Conservation (phyloP, 2,888 invertebrate genomes). For the Zhuqinia jingwanae region DNA sequence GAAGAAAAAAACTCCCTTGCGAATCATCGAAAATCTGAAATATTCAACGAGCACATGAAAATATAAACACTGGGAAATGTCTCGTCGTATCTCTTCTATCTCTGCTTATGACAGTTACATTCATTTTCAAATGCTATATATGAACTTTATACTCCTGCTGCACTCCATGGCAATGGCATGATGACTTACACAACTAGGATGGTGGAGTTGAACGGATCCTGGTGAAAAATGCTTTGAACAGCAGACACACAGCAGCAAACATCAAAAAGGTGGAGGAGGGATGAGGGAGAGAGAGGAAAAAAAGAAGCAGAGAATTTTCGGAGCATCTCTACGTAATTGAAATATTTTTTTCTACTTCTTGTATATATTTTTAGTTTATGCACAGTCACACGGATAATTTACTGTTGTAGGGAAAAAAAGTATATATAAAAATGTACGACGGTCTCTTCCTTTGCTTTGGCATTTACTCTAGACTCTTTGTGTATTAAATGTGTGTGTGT, state of each 20-base stretch:
- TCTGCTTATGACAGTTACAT: conserved; percentile 35
- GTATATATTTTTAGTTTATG: neutral
- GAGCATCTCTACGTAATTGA: conserved; percentile 14
- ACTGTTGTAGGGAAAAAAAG: conserved; percentile 20
- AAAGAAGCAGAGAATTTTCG: too few species aligned
- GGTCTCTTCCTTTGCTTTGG: neutral
- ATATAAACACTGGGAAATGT: conserved; percentile 32
- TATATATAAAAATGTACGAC: conserved; percentile 9
- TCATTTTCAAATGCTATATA: conserved; percentile 31
- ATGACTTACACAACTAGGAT: neutral
- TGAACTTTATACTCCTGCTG: neutral
- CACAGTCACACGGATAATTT: neutral
- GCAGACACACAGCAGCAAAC: neutral
- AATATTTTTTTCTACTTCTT: neutral
- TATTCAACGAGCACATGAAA: conserved; percentile 34
- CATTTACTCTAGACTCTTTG: neutral
- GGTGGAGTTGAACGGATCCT: too few species aligned
- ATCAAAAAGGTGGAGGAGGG: neutral
- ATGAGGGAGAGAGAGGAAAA: neutral
- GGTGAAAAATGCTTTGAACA: neutral
- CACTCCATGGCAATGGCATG: too few species aligned
- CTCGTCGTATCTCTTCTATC: too few species aligned
- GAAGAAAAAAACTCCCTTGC: conserved; percentile 37
- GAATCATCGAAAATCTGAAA: conserved; percentile 61
- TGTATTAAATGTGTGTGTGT: too few species aligned